These are phyloP conservation scores for Drosophila gunungcola DNA, from an alignment of 1,140 invertebrate species.

Conservation along the genomic window DNA sequence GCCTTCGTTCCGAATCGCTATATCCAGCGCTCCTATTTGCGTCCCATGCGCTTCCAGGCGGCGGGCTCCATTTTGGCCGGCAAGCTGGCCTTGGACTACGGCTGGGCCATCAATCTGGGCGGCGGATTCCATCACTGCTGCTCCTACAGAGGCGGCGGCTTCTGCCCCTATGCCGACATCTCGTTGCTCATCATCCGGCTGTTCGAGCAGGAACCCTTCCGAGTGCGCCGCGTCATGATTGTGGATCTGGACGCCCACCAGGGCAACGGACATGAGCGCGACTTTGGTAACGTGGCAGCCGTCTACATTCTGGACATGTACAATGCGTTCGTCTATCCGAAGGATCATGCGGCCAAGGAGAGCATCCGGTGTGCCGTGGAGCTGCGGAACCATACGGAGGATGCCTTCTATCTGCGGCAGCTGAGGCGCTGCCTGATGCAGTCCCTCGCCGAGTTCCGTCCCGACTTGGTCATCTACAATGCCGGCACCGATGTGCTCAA, in stretches of 20 bases:
- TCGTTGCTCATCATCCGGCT: slow-evolving; percentile 90
- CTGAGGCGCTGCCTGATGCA: slow-evolving; percentile 88
- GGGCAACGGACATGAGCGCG: slow-evolving; percentile 94
- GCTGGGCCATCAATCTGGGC: slow-evolving; percentile 96
- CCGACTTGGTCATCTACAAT: slow-evolving; percentile 94
- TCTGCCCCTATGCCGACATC: slow-evolving; percentile 96
- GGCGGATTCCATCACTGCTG: slow-evolving; percentile 95
- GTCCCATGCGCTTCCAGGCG: slow-evolving; percentile 92
- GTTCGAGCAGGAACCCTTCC: slow-evolving; percentile 86
- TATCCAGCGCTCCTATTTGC: slow-evolving; percentile 91
- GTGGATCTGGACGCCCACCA: slow-evolving; percentile 96
- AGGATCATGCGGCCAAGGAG: slow-evolving; percentile 90
- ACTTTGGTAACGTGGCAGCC: slow-evolving; percentile 89
- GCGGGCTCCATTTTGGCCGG: slow-evolving; percentile 93
- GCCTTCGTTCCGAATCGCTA: slow-evolving; percentile 91
- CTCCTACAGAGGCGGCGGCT: slow-evolving; percentile 90
- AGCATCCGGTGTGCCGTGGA: slow-evolving; percentile 91
- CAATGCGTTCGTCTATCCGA: slow-evolving; percentile 93
- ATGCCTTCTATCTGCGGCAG: slow-evolving; percentile 89
- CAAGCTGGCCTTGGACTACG: slow-evolving; percentile 91
- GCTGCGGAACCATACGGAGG: slow-evolving; percentile 88
- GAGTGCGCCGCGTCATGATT: slow-evolving; percentile 91
- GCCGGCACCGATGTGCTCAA: slow-evolving; percentile 94
- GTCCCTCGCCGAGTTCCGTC: slow-evolving; percentile 90
- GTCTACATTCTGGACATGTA: slow-evolving; percentile 96